Conservation (phyloP, 2,888 invertebrate species). For the Eupithecia insigniata region DNA sequence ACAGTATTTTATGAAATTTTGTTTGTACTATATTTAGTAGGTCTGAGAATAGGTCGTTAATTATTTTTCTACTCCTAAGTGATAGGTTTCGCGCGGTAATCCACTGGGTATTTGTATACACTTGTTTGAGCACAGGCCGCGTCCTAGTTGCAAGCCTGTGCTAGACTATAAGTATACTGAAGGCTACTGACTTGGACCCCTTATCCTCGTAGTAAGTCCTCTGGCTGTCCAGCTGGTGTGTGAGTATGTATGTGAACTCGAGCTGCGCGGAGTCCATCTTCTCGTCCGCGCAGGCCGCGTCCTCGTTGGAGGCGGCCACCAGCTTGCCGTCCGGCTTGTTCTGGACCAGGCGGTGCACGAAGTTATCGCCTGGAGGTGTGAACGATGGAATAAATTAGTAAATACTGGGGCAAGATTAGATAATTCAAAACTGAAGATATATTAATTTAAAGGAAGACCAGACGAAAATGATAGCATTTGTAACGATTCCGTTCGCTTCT, state of each 20-base stretch:
- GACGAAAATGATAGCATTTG: too few species aligned
- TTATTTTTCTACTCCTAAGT: too few species aligned
- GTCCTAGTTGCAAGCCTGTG: slow-evolving; percentile 74
- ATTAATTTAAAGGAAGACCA: too few species aligned
- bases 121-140: slow-evolving; percentile 46
- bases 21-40: too few species aligned
- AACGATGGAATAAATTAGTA: not conserved
- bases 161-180: not conserved
- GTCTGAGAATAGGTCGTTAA: too few species aligned
- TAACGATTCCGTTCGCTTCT: too few species aligned
- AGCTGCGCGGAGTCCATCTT: slow-evolving; percentile 97
- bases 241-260: slow-evolving; percentile 97
- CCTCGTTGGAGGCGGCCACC: slow-evolving; percentile 87
- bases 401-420: not conserved
- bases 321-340: slow-evolving; percentile 98
- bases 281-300: slow-evolving; percentile 68
- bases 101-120: not conserved
- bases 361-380: slow-evolving; percentile 91
- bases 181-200: slow-evolving; percentile 58
- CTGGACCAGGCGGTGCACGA: slow-evolving; percentile 97
- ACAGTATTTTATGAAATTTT: too few species aligned
- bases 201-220: slow-evolving; percentile 95
- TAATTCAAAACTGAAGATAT: too few species aligned
- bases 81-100: too few species aligned
- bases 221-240: slow-evolving; percentile 97